Evolutionary conservation across 2,113 vertebrate species (phyloP).

Genomic region (Zonotrichia leucophrys): DNA sequence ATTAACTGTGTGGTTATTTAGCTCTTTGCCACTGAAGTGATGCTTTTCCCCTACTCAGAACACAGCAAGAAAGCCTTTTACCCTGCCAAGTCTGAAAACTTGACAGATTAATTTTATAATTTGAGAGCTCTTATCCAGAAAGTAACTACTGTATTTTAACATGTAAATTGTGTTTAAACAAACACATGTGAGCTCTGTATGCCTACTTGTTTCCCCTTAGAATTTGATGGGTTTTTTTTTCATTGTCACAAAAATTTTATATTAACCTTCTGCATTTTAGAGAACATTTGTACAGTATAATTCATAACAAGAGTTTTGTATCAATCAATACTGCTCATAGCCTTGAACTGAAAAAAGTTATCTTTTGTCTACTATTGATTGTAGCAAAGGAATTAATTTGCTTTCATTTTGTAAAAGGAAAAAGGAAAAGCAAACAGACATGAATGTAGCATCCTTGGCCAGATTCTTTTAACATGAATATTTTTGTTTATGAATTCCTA

Average conservation of each 20-base stretch:
- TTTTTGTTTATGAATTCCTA: conserved; percentile 51
- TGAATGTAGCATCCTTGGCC: background rate
- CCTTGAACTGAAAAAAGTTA: background rate
- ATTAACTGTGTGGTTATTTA: conserved; percentile 7
- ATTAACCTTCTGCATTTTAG: background rate
- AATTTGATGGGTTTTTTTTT: background rate
- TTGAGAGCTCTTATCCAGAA: background rate
- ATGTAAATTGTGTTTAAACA: background rate
- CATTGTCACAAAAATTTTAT: background rate
- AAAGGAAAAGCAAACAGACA: background rate
- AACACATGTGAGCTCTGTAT: background rate
- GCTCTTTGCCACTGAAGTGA: background rate
- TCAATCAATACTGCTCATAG: background rate
- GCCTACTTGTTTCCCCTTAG: background rate
- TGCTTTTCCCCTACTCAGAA: background rate
- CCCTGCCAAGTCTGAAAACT: background rate
- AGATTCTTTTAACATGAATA: conserved; percentile 51
- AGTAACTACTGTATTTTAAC: background rate
- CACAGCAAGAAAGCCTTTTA: background rate
- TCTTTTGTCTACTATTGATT: background rate
- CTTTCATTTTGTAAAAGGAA: conserved; percentile 4
- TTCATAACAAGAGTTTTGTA: background rate
- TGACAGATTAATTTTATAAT: background rate
- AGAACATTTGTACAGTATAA: background rate
- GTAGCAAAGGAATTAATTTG: background rate